Conservation (phyloP, 2,113 vertebrate species). For the Lepisosteus osseus region DNA sequence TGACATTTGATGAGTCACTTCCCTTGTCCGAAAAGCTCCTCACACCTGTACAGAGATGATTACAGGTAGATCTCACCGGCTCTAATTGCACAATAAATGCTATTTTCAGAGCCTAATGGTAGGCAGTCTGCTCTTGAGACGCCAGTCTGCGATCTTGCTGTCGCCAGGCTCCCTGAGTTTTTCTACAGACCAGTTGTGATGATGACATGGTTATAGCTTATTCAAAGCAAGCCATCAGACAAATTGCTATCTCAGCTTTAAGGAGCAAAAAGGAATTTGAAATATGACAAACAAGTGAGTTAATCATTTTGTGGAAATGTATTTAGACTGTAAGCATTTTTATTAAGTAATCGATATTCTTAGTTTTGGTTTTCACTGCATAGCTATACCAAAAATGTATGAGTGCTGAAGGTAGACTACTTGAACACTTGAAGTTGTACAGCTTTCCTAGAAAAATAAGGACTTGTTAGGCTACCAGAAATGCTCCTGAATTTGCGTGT, state of each 20-base stretch:
- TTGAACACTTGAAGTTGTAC: too few relatives aligned
- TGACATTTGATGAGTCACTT: constrained; percentile 82
- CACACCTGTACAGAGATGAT: constrained; percentile 91
- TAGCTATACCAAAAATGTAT: too few relatives aligned
- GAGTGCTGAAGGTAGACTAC: too few relatives aligned
- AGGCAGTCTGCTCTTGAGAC: constrained; percentile 81
- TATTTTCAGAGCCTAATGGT: constrained; percentile 84
- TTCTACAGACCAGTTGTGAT: constrained; percentile 74
- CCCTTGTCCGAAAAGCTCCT: constrained; percentile 74
- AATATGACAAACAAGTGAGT: constrained; percentile 4
- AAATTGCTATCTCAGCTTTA: constrained; percentile 73
- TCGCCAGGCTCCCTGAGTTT: constrained; percentile 81
- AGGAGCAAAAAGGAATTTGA: constrained; percentile 43
- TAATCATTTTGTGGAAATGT: too few relatives aligned
- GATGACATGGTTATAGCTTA: constrained; percentile 80
- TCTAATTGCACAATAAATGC: constrained; percentile 97
- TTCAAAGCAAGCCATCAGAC: constrained; percentile 77
- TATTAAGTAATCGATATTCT: too few relatives aligned
- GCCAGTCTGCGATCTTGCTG: constrained; percentile 90
- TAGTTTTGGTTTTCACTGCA: too few relatives aligned
- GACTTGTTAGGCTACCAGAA: too few relatives aligned
- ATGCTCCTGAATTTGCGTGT: too few relatives aligned
- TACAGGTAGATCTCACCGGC: constrained; percentile 84
- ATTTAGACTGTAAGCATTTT: too few relatives aligned
- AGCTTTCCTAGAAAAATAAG: too few relatives aligned